Conservation (phyloP, 2,113 vertebrate species). For the Clarias magur region DNA sequence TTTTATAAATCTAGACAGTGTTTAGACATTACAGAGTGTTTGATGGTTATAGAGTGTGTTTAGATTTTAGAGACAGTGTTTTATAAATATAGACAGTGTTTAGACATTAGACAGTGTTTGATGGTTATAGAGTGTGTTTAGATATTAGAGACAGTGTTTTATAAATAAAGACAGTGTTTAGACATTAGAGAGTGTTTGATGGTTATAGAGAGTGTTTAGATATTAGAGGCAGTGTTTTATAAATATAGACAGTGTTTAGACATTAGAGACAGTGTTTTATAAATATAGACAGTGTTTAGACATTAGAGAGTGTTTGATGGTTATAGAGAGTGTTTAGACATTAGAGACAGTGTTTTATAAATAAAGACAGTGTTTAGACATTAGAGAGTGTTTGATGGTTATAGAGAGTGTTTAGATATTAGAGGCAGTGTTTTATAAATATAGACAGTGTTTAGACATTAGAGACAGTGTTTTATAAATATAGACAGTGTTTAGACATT, state of each 20-base stretch:
- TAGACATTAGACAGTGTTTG: neutral
- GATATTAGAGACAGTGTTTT: neutral
- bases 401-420: neutral
- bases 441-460: neutral
- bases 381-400: no score
- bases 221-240: neutral
- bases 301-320: neutral
- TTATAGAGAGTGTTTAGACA: neutral
- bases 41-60: no score
- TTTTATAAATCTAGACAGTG: neutral
- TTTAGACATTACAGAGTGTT: neutral
- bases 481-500: neutral
- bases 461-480: neutral
- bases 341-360: no score
- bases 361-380: no score
- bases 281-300: neutral
- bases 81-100: no score
- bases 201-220: neutral
- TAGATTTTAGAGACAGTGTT: no score
- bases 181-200: neutral
- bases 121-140: neutral
- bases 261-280: neutral
- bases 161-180: no score
- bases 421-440: neutral
- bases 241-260: neutral